A percentile compares a stretch with the other conserved stretches of the same genome.
These are phyloP conservation scores for human (Homo sapiens) DNA, from an alignment of 2,113 vertebrate genomes.

Conservation along the genomic window GRCh38 chr1:38192501-38193000, in stretches of 20 bases:
- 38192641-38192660: neutral
- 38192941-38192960: neutral
- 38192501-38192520: too few species aligned
- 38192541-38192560: too few species aligned
- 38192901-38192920: constrained; percentile 23
- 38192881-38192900: constrained; percentile 2
- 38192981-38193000: neutral
- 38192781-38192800: neutral
- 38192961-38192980: neutral
- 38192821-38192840: neutral
- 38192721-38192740: neutral
- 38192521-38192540: too few species aligned
- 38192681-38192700: neutral
- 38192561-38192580: too few species aligned
- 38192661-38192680: neutral
- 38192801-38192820: neutral
- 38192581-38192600: too few species aligned
- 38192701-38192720: neutral
- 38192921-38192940: neutral
- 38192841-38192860: neutral
- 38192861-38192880: neutral
- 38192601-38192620: too few species aligned
- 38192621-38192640: too few species aligned
- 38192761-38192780: neutral
- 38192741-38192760: neutral